phyloP scores from a whole-genome alignment of 2,113 vertebrate species.

The Xiphophorus hellerii region DNA sequence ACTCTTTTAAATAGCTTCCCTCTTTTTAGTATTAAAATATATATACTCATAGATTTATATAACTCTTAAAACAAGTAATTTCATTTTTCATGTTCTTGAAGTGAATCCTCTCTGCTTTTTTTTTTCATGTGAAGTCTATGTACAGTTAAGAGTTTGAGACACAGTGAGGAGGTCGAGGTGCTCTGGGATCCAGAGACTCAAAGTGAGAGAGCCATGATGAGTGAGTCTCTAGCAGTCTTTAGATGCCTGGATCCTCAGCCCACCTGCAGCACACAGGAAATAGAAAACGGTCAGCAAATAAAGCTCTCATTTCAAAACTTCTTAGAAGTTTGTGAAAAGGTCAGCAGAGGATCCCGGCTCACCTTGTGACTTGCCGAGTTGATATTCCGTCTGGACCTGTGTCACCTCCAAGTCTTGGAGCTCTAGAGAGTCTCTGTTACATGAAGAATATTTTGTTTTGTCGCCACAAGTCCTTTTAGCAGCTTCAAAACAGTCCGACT shows the following conservation, averaged over 20 bases:
- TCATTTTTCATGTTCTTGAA: constrained; percentile 72
- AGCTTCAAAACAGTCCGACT: constrained; percentile 83
- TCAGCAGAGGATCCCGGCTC: constrained; percentile 21
- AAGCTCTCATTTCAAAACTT: background rate
- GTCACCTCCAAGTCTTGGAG: constrained; percentile 84
- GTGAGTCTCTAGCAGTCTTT: constrained; percentile 78
- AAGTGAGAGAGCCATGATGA: constrained; percentile 34
- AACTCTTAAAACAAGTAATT: constrained; percentile 74
- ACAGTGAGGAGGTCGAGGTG: constrained; percentile 48
- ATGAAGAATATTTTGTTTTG: constrained; percentile 73
- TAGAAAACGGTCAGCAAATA: constrained; percentile 20
- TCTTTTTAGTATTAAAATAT: constrained; percentile 88
- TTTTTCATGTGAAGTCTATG: constrained; percentile 70
- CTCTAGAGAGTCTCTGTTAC: constrained; percentile 81
- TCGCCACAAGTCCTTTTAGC: constrained; percentile 70
- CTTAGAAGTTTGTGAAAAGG: background rate
- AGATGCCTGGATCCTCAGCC: constrained; percentile 77
- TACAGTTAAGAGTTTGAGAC: constrained; percentile 71
- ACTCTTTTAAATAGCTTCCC: constrained; percentile 87
- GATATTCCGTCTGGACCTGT: constrained; percentile 62
- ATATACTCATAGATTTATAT: constrained; percentile 85
- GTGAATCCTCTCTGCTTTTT: constrained; percentile 76
- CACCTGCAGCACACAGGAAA: constrained; percentile 67
- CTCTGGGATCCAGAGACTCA: constrained; percentile 53
- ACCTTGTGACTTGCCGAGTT: constrained; percentile 76